Conservation (phyloP, 2,113 vertebrate species). For the Paracanthobrama guichenoti region DNA sequence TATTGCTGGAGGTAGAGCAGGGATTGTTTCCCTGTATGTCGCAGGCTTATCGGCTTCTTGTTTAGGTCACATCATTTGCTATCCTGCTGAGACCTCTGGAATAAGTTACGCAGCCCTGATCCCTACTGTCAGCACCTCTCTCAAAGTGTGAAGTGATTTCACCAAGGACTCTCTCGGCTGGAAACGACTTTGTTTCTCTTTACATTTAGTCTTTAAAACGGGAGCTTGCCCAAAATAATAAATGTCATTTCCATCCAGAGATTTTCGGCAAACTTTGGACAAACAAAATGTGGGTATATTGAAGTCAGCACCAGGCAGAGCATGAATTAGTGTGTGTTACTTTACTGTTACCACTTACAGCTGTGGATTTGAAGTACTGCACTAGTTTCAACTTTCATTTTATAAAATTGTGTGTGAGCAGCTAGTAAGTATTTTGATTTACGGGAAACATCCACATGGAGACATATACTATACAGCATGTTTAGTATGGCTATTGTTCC, state of each 20-base stretch:
- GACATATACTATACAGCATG: not conserved
- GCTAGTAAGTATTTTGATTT: constrained; percentile 48
- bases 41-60: constrained; percentile 63
- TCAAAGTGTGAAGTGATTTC: constrained; percentile 65
- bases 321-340: not conserved
- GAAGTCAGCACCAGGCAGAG: not conserved
- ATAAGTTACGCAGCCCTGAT: constrained; percentile 64
- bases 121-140: constrained; percentile 69
- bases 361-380: not conserved
- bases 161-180: constrained; percentile 61
- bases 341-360: constrained; percentile 2
- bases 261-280: constrained; percentile 22
- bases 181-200: constrained; percentile 58
- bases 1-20: constrained; percentile 54
- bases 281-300: constrained; percentile 38
- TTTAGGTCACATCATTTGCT: constrained; percentile 61
- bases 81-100: constrained; percentile 64
- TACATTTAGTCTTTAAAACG: constrained; percentile 55
- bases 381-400: not conserved
- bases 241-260: constrained; percentile 52
- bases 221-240: constrained; percentile 39
- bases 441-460: constrained; percentile 4
- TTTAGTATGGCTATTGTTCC: not conserved
- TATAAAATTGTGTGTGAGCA: not conserved
- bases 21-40: constrained; percentile 54